These are phyloP conservation scores for Enteromius anoplus DNA, from an alignment of 2,797 vertebrate genomes.

Conservation along the genomic window DNA sequence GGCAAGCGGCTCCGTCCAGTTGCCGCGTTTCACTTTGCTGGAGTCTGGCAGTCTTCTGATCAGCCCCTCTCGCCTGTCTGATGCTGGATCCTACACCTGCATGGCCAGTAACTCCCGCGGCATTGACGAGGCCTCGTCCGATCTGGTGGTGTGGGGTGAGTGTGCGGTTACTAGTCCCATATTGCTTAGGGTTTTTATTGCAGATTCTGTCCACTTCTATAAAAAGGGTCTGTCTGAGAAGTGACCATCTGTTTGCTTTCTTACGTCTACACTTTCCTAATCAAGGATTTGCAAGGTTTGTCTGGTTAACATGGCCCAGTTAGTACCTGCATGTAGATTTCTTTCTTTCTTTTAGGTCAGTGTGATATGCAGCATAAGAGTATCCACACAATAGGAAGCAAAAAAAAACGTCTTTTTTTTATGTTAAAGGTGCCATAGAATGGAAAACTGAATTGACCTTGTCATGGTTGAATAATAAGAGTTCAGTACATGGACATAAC, in stretches of 20 bases:
- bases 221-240: neutral
- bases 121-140: conserved; percentile 90
- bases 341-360: neutral
- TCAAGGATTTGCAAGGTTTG: neutral
- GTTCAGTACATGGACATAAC: no score
- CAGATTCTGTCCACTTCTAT: neutral
- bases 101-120: conserved; percentile 96
- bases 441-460: no score
- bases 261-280: neutral
- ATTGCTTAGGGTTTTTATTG: no score
- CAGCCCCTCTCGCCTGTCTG: conserved; percentile 89
- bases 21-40: conserved; percentile 92
- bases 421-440: neutral
- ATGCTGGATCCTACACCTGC: conserved; percentile 92
- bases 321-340: neutral
- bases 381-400: neutral
- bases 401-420: neutral
- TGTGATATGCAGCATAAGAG: neutral
- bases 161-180: neutral
- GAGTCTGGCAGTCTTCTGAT: conserved; percentile 95
- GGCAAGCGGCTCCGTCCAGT: conserved; percentile 95
- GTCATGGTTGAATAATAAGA: no score
- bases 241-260: neutral
- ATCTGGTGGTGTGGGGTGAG: conserved; percentile 96
- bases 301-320: neutral